phyloP scores from a whole-genome alignment of 2,888 invertebrate genomes.

The Prionchulus punctatus region DNA sequence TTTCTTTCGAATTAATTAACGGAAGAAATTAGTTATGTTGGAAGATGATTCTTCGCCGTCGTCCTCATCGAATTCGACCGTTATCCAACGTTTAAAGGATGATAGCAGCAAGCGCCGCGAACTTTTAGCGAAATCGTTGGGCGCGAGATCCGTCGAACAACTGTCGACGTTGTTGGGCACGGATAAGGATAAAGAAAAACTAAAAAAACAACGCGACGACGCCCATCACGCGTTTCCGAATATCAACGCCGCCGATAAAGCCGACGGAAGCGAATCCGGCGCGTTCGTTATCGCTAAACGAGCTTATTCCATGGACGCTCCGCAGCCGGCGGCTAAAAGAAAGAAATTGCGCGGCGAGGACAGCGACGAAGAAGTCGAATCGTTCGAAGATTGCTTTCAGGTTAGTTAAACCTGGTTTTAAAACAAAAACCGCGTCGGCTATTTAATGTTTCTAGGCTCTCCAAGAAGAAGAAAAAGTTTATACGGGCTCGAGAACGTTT shows the following conservation, averaged over 20 bases:
- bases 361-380: conserved; percentile 5
- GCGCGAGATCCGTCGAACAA: conserved; percentile 1
- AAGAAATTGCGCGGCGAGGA: not conserved
- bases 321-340: not conserved
- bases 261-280: not conserved
- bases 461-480: conserved; percentile 12
- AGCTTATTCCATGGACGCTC: not conserved
- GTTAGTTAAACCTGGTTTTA: not conserved
- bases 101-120: not conserved
- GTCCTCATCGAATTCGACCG: not conserved
- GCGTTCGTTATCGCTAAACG: conserved; percentile 5
- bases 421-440: not conserved
- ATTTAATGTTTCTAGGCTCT: conserved; percentile 8
- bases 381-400: conserved; percentile 2
- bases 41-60: no score
- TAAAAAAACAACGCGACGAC: not conserved
- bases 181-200: not conserved
- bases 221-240: not conserved
- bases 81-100: conserved; percentile 2
- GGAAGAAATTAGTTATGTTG: no score
- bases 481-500: conserved; percentile 11
- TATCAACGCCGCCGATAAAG: not conserved
- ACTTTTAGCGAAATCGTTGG: conserved; percentile 9
- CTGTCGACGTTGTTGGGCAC: conserved; percentile 5
- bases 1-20: no score